Evolutionary conservation across 2,888 invertebrate species (phyloP), one percentile per base, ranked within the genome.

Genomic region (Gastracanthus pulcherrimus): DNA sequence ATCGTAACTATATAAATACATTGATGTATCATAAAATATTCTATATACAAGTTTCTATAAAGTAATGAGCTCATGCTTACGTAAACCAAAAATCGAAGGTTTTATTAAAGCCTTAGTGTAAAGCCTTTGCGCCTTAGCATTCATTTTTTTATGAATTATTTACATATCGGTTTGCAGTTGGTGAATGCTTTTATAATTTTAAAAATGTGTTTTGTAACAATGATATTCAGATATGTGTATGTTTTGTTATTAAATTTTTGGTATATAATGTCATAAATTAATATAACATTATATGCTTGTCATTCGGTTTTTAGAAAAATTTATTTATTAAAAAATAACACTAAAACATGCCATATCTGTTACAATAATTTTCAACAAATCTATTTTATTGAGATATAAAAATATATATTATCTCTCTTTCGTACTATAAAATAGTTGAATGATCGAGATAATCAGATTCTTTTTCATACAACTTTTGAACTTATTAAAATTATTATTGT

Each of bases 1-100:
- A 36, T 58, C 19, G 31, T 41, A 48, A 16, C 34, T 72, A 72
- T 34, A 81, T 76, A 81, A 81, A 81, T 81, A 78, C 41, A n/a
- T 58, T 36, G 58, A 75, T 41, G 36, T 48, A 72, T 51, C 29
- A n/a, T 71, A 76, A 66, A 66, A 64, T 58, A 67, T 72, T 16
- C n/a, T 76, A 82, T 78, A 38, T 78, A 82, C 70, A 78, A 62
- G 34, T 29, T 58, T 36, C n/a, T 31, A 34, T n/a, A 36, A 76
- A 51, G 31, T 38, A n/a, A 62, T 36, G 41, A 58, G 23, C n/a
- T 64, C n/a, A 48, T 26, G 48, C 31, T 66, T 51, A 76, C 31
- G 58, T 67, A 67, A 66, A 51, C 19, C 31, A 64, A 6, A 66
- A 4, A 71, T 29, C 1, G 4, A 66, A 55, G 36, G 19, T 58